Evolutionary conservation across 2,113 vertebrate genomes (phyloP).

Genomic region (Oreochromis tanganicae): DNA sequence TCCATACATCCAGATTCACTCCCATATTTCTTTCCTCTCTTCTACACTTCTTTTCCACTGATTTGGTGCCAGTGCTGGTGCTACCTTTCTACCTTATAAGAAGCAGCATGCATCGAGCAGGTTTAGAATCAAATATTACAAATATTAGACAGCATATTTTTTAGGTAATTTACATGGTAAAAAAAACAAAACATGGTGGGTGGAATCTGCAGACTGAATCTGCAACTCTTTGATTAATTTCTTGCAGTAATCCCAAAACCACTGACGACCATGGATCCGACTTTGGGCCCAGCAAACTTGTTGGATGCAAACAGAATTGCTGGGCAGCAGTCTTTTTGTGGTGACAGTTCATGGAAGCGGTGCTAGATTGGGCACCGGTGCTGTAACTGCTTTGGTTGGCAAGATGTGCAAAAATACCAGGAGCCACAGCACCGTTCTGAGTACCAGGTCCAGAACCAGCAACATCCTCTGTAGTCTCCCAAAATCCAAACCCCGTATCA

Average conservation of each 20-base stretch:
- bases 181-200: background rate
- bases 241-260: background rate
- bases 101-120: background rate
- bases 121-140: background rate
- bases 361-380: background rate
- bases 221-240: background rate
- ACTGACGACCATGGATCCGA: background rate
- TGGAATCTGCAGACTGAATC: background rate
- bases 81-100: background rate
- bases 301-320: background rate
- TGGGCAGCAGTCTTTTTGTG: background rate
- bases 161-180: background rate
- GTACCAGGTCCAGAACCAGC: constrained; percentile 15
- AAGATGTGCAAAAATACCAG: background rate
- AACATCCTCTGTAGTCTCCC: constrained; percentile 11
- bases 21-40: background rate
- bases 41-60: background rate
- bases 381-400: background rate
- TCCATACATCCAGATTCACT: background rate
- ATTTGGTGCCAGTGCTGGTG: background rate
- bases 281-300: background rate
- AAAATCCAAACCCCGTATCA: background rate
- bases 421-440: background rate
- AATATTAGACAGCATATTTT: background rate
- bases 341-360: background rate